A percentile compares a stretch with the other conserved stretches of the same genome.
Conservation (phyloP, 2,888 invertebrate species). For the Helicoverpa assulta region DNA sequence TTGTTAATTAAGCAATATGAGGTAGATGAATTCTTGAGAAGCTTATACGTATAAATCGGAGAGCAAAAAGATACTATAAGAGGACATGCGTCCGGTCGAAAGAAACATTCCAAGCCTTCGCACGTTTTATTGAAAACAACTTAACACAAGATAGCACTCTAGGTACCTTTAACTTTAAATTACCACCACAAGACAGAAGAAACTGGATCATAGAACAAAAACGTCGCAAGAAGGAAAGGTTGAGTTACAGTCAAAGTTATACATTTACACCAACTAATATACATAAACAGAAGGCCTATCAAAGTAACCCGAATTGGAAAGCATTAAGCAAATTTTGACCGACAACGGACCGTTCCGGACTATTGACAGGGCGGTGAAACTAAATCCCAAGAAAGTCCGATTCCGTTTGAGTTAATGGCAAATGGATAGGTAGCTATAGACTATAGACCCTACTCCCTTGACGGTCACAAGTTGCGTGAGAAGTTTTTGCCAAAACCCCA, state of each 20-base stretch:
- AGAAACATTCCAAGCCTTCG: too few species aligned
- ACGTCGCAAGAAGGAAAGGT: not conserved
- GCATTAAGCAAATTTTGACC: constrained; percentile 20
- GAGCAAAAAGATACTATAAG: too few species aligned
- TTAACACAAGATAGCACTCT: too few species aligned
- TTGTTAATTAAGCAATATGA: too few species aligned
- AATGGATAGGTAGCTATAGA: constrained; percentile 45
- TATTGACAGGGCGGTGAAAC: constrained; percentile 37
- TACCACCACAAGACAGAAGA: too few species aligned
- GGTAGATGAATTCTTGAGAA: too few species aligned
- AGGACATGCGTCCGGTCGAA: too few species aligned
- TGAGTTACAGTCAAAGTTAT: not conserved
- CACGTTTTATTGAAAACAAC: too few species aligned
- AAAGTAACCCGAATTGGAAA: constrained; percentile 5
- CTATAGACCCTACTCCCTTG: constrained; percentile 40
- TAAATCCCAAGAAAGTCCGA: constrained; percentile 40
- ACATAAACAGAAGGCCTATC: constrained; percentile 15
- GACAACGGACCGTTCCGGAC: constrained; percentile 31
- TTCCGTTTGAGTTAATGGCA: constrained; percentile 52
- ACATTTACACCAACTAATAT: not conserved
- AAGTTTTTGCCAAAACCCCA: constrained; percentile 46
- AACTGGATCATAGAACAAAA: not conserved
- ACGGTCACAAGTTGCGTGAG: constrained; percentile 41
- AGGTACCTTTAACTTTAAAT: too few species aligned
- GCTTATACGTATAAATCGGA: too few species aligned